Percentiles rank a stretch among this genome's conserved stretches.
These are phyloP conservation scores for Drosophila demipolita DNA, from an alignment of 2,888 invertebrate species.

Conservation along the genomic window DNA sequence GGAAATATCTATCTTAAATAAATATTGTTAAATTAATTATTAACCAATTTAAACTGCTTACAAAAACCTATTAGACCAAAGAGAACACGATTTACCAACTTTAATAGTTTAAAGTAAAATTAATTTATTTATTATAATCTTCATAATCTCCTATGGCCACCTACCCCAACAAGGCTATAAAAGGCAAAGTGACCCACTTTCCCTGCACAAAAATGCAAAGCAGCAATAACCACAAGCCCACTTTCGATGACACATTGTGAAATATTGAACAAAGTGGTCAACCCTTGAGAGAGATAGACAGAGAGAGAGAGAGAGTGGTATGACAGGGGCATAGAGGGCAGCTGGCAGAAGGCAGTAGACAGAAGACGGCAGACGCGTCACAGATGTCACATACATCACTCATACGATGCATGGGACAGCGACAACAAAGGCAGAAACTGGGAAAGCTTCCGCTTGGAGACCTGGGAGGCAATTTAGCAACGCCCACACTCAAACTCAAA, in stretches of 20 bases:
- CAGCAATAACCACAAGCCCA: conserved; percentile 37
- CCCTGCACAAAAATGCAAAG: conserved; percentile 54
- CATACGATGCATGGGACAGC: conserved; percentile 60
- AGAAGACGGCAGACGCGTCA: conserved; percentile 22
- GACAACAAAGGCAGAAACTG: conserved; percentile 35
- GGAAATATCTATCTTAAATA: no score
- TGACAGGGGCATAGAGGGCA: not conserved
- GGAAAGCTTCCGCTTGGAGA: conserved; percentile 52
- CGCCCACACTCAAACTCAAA: conserved; percentile 33
- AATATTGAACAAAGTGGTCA: conserved; percentile 60
- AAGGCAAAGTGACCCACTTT: conserved; percentile 65
- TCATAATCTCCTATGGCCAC: conserved; percentile 26
- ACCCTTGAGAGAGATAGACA: conserved; percentile 52
- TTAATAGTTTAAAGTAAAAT: not conserved
- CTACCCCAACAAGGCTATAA: conserved; percentile 60
- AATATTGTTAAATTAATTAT: not conserved
- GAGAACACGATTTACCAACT: not conserved
- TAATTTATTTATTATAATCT: no score
- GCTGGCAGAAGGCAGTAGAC: not conserved
- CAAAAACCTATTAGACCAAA: not conserved
- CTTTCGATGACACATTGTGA: conserved; percentile 58
- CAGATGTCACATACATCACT: conserved; percentile 65
- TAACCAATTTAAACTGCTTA: not conserved
- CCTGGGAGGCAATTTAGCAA: conserved; percentile 27
- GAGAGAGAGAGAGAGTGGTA: not conserved